Conservation (phyloP, 2,888 invertebrate genomes). For the Melangyna quadrimaculata region DNA sequence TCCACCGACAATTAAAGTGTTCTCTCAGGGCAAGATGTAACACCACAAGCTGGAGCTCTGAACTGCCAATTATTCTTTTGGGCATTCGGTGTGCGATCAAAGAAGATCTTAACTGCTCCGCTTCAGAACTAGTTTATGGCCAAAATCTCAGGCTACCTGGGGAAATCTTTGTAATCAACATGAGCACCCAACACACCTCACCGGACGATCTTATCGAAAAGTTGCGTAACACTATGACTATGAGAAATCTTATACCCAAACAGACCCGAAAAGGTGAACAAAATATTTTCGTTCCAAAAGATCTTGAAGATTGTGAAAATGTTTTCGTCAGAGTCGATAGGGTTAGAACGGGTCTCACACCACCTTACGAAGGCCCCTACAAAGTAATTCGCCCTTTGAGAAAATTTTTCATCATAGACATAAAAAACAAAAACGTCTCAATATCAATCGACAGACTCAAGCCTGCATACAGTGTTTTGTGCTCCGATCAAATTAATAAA, state of each 20-base stretch:
- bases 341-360: background rate
- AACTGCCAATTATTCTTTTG: background rate
- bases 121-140: too few species aligned
- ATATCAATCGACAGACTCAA: too few species aligned
- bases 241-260: background rate
- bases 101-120: too few species aligned
- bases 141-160: too few species aligned
- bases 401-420: too few species aligned
- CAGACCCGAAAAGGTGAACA: background rate
- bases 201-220: too few species aligned
- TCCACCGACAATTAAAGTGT: constrained; percentile 43
- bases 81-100: background rate
- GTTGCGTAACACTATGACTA: background rate
- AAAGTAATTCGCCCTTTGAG: too few species aligned
- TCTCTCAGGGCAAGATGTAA: background rate
- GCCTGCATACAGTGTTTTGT: too few species aligned
- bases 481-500: too few species aligned
- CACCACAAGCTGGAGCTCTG: background rate
- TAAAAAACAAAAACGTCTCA: too few species aligned
- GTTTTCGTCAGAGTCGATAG: background rate
- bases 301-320: background rate
- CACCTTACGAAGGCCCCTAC: background rate
- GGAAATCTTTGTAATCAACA: too few species aligned
- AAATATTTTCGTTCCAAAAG: background rate
- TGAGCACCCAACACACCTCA: too few species aligned